Conservation (phyloP, 1,140 invertebrate species). For the Sinella curviseta region DNA sequence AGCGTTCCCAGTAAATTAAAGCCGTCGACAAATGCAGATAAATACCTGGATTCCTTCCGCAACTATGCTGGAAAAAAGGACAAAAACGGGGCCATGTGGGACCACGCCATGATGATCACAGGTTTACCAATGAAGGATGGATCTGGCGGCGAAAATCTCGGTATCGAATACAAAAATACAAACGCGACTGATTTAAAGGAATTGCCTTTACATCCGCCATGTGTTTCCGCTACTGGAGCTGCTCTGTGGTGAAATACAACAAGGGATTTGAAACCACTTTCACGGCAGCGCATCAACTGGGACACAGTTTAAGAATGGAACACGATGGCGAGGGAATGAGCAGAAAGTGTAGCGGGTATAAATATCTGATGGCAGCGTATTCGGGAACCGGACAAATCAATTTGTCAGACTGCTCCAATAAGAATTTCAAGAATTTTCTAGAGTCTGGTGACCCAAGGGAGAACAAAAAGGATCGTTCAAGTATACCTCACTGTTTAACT, state of each 20-base stretch:
- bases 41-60: constrained; percentile 27
- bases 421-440: neutral
- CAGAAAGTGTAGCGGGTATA: neutral
- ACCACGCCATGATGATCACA: constrained; percentile 34
- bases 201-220: neutral
- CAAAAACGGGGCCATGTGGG: constrained; percentile 10
- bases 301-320: constrained; percentile 31
- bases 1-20: neutral
- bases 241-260: neutral
- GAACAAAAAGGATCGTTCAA: neutral
- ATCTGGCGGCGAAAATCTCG: neutral
- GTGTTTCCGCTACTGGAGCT: constrained; percentile 27
- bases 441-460: neutral
- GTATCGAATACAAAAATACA: too few relatives aligned
- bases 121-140: constrained; percentile 13
- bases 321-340: constrained; percentile 18
- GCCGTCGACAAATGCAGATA: neutral
- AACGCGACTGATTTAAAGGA: too few relatives aligned
- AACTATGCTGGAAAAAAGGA: constrained; percentile 14
- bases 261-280: constrained; percentile 16
- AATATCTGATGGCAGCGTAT: constrained; percentile 25
- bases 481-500: neutral
- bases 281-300: constrained; percentile 11
- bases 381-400: neutral
- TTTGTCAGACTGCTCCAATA: neutral